These are phyloP conservation scores for Bursaphelenchus okinawaensis DNA, from an alignment of 2,888 invertebrate species.

Conservation along the genomic window DNA sequence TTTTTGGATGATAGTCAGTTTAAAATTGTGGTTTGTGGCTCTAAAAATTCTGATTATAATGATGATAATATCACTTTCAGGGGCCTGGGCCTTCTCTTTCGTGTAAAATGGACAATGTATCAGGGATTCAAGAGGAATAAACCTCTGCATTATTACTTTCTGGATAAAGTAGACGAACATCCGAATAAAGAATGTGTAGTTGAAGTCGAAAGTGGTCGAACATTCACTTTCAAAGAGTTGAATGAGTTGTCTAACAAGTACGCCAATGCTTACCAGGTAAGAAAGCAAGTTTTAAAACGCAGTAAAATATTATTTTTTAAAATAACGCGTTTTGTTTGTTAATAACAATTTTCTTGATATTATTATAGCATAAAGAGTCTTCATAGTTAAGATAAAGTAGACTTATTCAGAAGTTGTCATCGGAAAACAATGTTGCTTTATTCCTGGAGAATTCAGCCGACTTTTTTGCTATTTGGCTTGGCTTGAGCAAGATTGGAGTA, in stretches of 20 bases:
- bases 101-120: conserved; percentile 31
- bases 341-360: no score
- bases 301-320: no score
- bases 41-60: not conserved
- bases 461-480: conserved; percentile 86
- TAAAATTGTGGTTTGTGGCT: no score
- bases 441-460: conserved; percentile 87
- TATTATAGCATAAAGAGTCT: no score
- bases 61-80: conserved; percentile 29
- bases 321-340: not conserved
- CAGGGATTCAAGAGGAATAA: conserved; percentile 35
- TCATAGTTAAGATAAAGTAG: no score
- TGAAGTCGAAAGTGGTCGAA: conserved; percentile 45
- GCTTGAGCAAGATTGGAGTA: conserved; percentile 72
- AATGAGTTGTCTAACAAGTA: conserved; percentile 49
- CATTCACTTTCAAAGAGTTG: conserved; percentile 44
- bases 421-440: conserved; percentile 81
- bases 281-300: not conserved
- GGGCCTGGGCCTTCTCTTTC: conserved; percentile 39
- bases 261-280: conserved; percentile 49
- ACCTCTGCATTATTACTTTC: conserved; percentile 49
- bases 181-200: conserved; percentile 40
- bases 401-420: conserved; percentile 27
- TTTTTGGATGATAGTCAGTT: not conserved
- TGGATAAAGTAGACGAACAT: conserved; percentile 35